These are phyloP conservation scores for Amphibalanus amphitrite DNA, from an alignment of 1,140 invertebrate species.

Conservation along the genomic window DNA sequence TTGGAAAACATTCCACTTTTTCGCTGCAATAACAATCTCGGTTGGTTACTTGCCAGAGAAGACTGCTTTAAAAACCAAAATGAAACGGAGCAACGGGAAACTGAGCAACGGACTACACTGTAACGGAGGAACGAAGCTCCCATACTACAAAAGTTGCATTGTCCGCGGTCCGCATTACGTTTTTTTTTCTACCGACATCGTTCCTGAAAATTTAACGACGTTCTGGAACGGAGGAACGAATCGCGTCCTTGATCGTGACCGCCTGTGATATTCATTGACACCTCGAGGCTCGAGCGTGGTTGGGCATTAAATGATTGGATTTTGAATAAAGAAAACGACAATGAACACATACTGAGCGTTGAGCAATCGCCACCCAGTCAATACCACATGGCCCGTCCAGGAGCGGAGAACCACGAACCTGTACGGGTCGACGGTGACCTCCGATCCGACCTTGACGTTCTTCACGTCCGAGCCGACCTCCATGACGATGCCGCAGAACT, in stretches of 20 bases:
- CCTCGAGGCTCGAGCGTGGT: neutral
- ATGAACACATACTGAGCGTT: neutral
- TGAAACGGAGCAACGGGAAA: too few relatives aligned
- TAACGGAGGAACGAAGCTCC: too few relatives aligned
- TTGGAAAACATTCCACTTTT: too few relatives aligned
- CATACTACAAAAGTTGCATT: too few relatives aligned
- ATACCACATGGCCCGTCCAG: neutral
- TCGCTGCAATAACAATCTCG: too few relatives aligned
- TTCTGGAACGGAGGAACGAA: neutral
- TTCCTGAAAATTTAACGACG: too few relatives aligned
- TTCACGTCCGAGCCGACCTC: slow-evolving; percentile 37
- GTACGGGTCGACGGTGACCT: neutral
- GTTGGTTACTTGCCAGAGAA: too few relatives aligned
- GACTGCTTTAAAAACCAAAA: too few relatives aligned
- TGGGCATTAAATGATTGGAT: neutral
- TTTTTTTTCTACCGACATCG: too few relatives aligned
- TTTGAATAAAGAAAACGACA: neutral
- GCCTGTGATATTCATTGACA: neutral
- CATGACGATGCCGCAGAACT: slow-evolving; percentile 43
- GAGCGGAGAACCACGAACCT: neutral
- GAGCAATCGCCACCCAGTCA: neutral
- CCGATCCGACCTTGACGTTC: slow-evolving; percentile 30
- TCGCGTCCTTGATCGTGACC: neutral
- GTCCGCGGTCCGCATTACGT: too few relatives aligned
- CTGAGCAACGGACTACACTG: too few relatives aligned